Percentiles rank a stretch among this genome's conserved stretches.
Evolutionary conservation across 2,113 vertebrate genomes (phyloP).

Genomic region (Pluvianellus socialis): DNA sequence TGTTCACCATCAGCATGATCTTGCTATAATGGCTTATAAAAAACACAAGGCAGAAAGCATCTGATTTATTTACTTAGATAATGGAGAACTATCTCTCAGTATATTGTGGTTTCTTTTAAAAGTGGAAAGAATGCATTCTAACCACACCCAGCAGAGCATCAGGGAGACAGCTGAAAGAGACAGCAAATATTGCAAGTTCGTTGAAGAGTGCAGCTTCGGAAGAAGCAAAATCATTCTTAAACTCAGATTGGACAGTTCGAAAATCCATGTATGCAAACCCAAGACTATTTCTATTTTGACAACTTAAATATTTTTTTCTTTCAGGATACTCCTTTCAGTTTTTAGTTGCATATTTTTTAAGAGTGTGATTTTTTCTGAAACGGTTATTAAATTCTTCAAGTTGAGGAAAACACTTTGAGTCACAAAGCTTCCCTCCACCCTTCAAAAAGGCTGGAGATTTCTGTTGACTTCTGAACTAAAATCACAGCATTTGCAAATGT

Average conservation of each 20-base stretch:
- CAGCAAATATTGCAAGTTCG: neutral
- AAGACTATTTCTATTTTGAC: neutral
- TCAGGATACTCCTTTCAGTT: neutral
- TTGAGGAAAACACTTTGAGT: neutral
- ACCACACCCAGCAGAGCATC: neutral
- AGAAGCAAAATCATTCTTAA: neutral
- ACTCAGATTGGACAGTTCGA: neutral
- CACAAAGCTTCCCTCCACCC: neutral
- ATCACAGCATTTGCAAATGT: neutral
- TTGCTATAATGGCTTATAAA: neutral
- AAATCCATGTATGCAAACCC: accelerated
- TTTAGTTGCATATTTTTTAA: neutral
- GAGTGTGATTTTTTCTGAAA: neutral
- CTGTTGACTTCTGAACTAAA: neutral
- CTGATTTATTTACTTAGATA: neutral
- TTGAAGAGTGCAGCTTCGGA: neutral
- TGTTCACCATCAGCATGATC: neutral
- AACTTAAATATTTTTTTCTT: neutral
- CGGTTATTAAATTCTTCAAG: neutral
- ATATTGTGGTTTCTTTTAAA: neutral
- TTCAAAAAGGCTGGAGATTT: neutral
- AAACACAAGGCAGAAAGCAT: neutral
- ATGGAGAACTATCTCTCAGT: neutral
- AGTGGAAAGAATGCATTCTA: neutral
- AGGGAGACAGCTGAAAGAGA: neutral